A percentile compares a stretch with the other conserved stretches of the same genome.
phyloP scores from a whole-genome alignment of 2,888 invertebrate genomes.

The Scrobipalpa costella region DNA sequence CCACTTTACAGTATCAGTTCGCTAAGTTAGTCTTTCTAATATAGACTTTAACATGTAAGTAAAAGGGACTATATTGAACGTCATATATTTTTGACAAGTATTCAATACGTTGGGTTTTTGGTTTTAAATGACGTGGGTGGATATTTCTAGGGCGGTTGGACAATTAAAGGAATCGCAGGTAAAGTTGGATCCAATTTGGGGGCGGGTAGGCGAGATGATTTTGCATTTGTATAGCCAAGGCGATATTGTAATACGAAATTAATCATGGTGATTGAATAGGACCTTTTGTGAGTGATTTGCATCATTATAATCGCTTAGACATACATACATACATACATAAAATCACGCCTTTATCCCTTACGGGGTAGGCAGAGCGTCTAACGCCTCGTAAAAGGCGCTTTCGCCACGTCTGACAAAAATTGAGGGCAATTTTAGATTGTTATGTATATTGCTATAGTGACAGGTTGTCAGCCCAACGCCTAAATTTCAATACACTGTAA shows the following conservation, averaged over 20 bases:
- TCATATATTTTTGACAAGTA: background rate
- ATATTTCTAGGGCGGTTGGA: constrained; percentile 70
- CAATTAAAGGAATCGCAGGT: constrained; percentile 74
- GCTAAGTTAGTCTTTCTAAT: background rate
- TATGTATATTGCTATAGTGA: no score
- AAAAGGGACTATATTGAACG: background rate
- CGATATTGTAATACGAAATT: constrained; percentile 10
- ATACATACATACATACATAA: no score
- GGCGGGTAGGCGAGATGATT: constrained; percentile 47
- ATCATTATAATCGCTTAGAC: background rate
- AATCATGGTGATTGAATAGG: constrained; percentile 6
- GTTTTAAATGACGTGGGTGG: constrained; percentile 55
- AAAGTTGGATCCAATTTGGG: constrained; percentile 61
- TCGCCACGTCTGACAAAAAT: no score
- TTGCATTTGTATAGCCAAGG: constrained; percentile 46
- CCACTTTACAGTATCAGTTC: background rate
- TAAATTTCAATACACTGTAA: no score
- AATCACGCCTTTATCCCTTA: no score
- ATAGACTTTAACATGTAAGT: background rate
- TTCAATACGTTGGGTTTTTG: constrained; percentile 36
- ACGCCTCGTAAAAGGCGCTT: no score
- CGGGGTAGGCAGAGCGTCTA: no score
- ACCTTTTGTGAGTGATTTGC: background rate
- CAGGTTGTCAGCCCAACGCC: no score
- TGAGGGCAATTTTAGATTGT: no score